phyloP scores from a whole-genome alignment of 2,888 invertebrate genomes.

The Agrypnus murinus region DNA sequence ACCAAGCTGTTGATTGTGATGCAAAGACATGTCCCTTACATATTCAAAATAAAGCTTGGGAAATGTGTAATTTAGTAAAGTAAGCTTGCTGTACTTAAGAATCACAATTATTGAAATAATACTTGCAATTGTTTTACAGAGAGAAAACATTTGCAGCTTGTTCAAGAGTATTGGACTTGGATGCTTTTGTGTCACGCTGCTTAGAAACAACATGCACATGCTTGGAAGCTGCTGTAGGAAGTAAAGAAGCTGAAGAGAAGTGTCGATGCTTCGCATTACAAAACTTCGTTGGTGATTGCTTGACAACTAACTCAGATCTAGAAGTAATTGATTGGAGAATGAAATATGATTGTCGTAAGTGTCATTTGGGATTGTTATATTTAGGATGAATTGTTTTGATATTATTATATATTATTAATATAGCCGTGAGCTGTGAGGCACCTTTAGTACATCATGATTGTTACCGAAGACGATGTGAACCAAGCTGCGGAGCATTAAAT shows the following conservation, averaged over 20 bases:
- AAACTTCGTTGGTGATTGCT: slow-evolving; percentile 83
- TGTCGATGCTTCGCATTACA: slow-evolving; percentile 84
- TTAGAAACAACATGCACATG: slow-evolving; percentile 86
- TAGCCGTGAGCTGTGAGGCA: slow-evolving; percentile 81
- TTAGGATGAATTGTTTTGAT: too few relatives aligned
- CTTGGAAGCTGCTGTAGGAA: slow-evolving; percentile 72
- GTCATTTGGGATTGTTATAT: too few relatives aligned
- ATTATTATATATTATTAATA: too few relatives aligned
- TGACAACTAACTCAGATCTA: slow-evolving; percentile 77
- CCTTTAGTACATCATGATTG: slow-evolving; percentile 90
- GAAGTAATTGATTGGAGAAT: slow-evolving; percentile 84
- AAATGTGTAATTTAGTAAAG: slow-evolving; percentile 81
- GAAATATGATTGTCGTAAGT: slow-evolving; percentile 81
- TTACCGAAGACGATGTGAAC: slow-evolving; percentile 85
- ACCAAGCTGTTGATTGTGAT: slow-evolving; percentile 74
- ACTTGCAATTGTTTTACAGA: too few relatives aligned
- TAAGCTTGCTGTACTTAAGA: too few relatives aligned
- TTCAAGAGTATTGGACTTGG: slow-evolving; percentile 77
- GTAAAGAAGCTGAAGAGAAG: slow-evolving; percentile 66
- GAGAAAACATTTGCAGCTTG: slow-evolving; percentile 80
- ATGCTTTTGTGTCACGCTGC: slow-evolving; percentile 82
- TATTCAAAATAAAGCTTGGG: slow-evolving; percentile 78
- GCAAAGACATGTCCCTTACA: slow-evolving; percentile 77
- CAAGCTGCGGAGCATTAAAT: slow-evolving; percentile 79
- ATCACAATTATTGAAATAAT: neutral